phyloP scores from a whole-genome alignment of 2,888 invertebrate genomes.

The Pediacus dermestoides region DNA sequence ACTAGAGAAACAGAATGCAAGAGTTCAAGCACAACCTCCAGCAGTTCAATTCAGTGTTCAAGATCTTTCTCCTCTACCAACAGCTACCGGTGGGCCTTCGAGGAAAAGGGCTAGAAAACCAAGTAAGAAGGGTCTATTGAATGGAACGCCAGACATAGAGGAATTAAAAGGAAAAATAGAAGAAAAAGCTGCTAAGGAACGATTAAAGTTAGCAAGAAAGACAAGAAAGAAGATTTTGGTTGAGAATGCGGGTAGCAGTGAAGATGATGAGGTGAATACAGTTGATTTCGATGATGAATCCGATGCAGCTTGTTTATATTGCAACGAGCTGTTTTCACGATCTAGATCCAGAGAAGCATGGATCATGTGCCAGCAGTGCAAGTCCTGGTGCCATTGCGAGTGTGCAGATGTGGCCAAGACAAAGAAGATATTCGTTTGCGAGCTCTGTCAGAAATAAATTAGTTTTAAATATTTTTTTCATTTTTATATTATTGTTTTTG shows the following conservation, averaged over 20 bases:
- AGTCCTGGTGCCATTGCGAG: background rate
- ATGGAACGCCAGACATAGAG: slow-evolving; percentile 11
- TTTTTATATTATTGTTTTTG: too few relatives aligned
- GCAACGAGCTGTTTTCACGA: slow-evolving; percentile 13
- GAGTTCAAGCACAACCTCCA: too few relatives aligned
- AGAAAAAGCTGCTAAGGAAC: slow-evolving; percentile 4
- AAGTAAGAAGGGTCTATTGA: slow-evolving; percentile 8
- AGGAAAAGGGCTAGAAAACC: slow-evolving; percentile 6
- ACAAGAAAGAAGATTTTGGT: slow-evolving; percentile 10
- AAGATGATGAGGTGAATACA: slow-evolving; percentile 6
- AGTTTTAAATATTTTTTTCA: too few relatives aligned
- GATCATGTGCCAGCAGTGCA: slow-evolving; percentile 7
- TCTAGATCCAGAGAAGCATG: slow-evolving; percentile 11
- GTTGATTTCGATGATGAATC: slow-evolving; percentile 1
- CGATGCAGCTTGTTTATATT: slow-evolving; percentile 14
- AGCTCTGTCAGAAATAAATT: slow-evolving; percentile 3
- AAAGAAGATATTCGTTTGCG: slow-evolving; percentile 8
- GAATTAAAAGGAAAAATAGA: slow-evolving; percentile 1
- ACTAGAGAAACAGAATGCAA: too few relatives aligned
- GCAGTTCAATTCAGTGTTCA: too few relatives aligned
- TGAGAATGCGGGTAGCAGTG: background rate
- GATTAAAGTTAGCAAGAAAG: slow-evolving; percentile 9
- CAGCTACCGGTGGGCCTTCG: background rate
- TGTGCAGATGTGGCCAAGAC: background rate
- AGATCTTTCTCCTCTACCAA: background rate